phyloP scores from a whole-genome alignment of 2,888 invertebrate species.

The Crocallis elinguaria region DNA sequence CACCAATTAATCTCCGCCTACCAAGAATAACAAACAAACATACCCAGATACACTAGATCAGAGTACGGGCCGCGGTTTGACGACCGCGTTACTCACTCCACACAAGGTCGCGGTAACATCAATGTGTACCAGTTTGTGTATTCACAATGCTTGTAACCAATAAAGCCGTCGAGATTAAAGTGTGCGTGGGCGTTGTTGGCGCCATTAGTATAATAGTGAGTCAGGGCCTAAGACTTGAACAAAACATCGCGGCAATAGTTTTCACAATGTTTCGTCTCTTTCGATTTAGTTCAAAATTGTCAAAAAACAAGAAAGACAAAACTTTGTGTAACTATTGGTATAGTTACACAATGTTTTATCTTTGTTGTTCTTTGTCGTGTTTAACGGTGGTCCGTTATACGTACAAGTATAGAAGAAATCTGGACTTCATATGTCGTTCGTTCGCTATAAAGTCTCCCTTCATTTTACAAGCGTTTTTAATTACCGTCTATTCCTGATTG shows the following conservation, averaged over 20 bases:
- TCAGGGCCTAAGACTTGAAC: constrained; percentile 3
- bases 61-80: constrained; percentile 35
- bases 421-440: no score
- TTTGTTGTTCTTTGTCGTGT: background rate
- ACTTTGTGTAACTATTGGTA: no score
- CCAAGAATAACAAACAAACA: constrained; percentile 35
- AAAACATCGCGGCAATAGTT: background rate
- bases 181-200: constrained; percentile 34
- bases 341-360: no score
- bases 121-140: constrained; percentile 5
- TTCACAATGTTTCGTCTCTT: no score
- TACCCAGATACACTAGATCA: constrained; percentile 13
- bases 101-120: constrained; percentile 43
- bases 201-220: constrained; percentile 10
- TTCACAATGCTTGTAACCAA: constrained; percentile 17
- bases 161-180: constrained; percentile 22
- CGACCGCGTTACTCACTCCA: constrained; percentile 48
- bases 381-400: no score
- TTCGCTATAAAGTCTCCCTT: no score
- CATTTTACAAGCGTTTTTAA: no score
- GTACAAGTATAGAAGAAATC: no score
- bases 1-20: constrained; percentile 11
- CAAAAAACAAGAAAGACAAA: no score
- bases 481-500: no score
- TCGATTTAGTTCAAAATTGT: no score